Percentiles rank a stretch among this genome's conserved stretches.
phyloP scores from a whole-genome alignment of 2,113 vertebrate species.

The Urocolius indicus region DNA sequence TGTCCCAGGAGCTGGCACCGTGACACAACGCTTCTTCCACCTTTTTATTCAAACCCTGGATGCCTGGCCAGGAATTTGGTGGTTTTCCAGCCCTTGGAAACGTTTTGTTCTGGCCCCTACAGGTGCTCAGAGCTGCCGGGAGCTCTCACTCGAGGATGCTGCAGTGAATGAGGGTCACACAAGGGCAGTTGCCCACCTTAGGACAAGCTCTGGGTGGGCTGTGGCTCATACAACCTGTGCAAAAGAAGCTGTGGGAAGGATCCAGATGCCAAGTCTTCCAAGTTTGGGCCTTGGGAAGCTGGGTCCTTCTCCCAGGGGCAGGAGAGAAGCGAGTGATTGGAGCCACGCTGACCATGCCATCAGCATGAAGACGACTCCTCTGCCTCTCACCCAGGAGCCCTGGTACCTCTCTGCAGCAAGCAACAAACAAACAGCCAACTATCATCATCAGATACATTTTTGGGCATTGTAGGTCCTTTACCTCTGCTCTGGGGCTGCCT shows the following conservation, averaged over 20 bases:
- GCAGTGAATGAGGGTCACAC: neutral
- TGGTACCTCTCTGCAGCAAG: neutral
- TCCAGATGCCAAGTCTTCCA: neutral
- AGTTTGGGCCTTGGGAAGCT: neutral
- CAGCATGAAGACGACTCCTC: neutral
- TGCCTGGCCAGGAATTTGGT: neutral
- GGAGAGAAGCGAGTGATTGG: neutral
- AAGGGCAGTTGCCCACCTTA: rapidly evolving
- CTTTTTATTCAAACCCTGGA: neutral
- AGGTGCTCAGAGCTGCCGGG: neutral
- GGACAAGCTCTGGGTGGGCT: neutral
- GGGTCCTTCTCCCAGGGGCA: rapidly evolving
- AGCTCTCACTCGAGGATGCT: neutral
- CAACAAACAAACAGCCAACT: rapidly evolving
- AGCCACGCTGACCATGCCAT: too few species aligned
- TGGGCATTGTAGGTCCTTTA: neutral
- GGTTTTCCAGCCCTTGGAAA: neutral
- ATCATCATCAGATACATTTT: neutral
- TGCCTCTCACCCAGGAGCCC: neutral
- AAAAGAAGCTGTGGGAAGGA: neutral
- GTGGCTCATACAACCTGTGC: neutral
- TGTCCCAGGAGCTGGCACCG: neutral
- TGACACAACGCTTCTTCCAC: neutral
- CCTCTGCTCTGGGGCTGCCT: neutral
- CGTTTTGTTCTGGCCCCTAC: neutral